phyloP scores from a whole-genome alignment of 2,113 vertebrate species.

The Perccottus glenii region DNA sequence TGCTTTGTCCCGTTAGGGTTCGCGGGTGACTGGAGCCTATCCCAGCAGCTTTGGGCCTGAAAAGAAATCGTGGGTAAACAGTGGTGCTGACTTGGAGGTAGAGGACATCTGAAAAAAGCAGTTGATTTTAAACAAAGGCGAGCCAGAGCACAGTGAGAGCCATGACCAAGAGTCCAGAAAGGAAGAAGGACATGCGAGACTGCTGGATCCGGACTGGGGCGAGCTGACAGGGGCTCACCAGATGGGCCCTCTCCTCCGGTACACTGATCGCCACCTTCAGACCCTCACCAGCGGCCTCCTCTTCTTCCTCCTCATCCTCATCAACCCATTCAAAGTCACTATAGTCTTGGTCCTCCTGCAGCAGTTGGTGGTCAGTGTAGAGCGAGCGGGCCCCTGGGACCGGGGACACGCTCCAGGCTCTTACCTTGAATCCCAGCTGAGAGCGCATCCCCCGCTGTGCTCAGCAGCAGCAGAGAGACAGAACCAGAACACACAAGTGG shows the following conservation, averaged over 20 bases:
- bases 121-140: slow-evolving; percentile 81
- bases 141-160: slow-evolving; percentile 90
- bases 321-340: slow-evolving; percentile 51
- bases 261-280: slow-evolving; percentile 86
- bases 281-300: slow-evolving; percentile 71
- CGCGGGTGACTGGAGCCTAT: no score
- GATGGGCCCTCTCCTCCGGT: slow-evolving; percentile 81
- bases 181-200: slow-evolving; percentile 83
- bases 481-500: slow-evolving; percentile 88
- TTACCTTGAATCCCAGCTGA: slow-evolving; percentile 86
- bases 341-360: slow-evolving; percentile 56
- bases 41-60: no score
- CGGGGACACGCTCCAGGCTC: slow-evolving; percentile 81
- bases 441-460: slow-evolving; percentile 86
- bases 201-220: slow-evolving; percentile 80
- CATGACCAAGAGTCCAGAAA: slow-evolving; percentile 87
- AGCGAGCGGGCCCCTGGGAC: slow-evolving; percentile 61
- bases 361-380: slow-evolving; percentile 29
- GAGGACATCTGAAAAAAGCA: background rate
- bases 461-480: slow-evolving; percentile 87
- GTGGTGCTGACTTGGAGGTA: background rate
- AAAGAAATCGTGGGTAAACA: background rate
- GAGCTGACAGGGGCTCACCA: slow-evolving; percentile 78
- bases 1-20: no score
- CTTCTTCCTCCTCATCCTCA: slow-evolving; percentile 54